phyloP scores from a whole-genome alignment of 2,888 invertebrate genomes.

The Mechanitis messenoides region DNA sequence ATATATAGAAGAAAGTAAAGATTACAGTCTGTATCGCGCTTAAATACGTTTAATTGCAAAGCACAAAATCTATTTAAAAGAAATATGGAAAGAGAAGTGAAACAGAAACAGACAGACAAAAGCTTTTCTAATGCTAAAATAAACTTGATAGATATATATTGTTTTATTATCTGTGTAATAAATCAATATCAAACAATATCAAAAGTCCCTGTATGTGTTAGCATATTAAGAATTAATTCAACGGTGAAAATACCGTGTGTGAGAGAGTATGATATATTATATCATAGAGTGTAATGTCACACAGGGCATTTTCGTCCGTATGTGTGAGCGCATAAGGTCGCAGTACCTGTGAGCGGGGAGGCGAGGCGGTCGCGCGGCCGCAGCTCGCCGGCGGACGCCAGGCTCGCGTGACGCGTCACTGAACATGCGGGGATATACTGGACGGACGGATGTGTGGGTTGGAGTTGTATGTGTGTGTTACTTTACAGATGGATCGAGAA shows the following conservation, averaged over 20 bases:
- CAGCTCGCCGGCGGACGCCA: conserved; percentile 58
- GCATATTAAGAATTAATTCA: no score
- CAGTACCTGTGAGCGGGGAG: conserved; percentile 55
- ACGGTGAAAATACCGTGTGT: no score
- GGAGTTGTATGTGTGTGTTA: conserved; percentile 10
- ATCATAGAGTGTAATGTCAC: no score
- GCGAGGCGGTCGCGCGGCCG: conserved; percentile 46
- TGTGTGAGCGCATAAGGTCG: conserved; percentile 10
- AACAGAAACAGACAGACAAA: conserved; percentile 53
- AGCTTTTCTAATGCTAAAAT: conserved; percentile 43
- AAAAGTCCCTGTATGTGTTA: no score
- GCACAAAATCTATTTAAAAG: conserved; percentile 16
- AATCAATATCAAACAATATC: no score
- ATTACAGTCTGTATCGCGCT: neutral
- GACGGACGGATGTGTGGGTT: conserved; percentile 12
- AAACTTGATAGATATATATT: conserved; percentile 11
- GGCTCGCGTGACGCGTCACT: conserved; percentile 70
- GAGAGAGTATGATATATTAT: no score
- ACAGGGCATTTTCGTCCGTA: no score
- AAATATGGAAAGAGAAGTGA: conserved; percentile 30
- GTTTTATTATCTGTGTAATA: no score
- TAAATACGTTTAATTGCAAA: conserved; percentile 13
- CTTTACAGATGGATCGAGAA: neutral
- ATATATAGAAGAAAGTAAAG: neutral
- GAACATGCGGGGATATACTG: conserved; percentile 57